Percentiles rank a stretch among this genome's conserved stretches.
phyloP scores from a whole-genome alignment of 2,113 vertebrate genomes.

The Limnothrissa miodon region DNA sequence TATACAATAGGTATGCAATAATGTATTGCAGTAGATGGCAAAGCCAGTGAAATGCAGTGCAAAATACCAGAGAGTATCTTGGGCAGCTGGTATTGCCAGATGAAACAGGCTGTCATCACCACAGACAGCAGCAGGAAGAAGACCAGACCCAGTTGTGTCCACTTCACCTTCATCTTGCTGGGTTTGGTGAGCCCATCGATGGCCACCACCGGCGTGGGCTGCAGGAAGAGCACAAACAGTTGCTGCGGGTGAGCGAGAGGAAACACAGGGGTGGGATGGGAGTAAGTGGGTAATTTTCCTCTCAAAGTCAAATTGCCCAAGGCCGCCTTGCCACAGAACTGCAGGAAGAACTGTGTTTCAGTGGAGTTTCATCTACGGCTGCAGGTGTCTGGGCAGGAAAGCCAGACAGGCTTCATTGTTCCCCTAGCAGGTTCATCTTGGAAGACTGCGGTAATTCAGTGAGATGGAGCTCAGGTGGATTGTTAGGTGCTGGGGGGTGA shows the following conservation, averaged over 20 bases:
- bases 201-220: slow-evolving; percentile 52
- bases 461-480: not conserved
- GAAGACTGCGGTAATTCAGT: not conserved
- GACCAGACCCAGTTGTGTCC: slow-evolving; percentile 57
- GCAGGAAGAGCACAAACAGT: not conserved
- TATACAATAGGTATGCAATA: not conserved
- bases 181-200: slow-evolving; percentile 55
- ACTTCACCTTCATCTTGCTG: slow-evolving; percentile 62
- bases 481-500: not conserved
- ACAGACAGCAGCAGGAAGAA: slow-evolving; percentile 71
- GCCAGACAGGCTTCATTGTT: not conserved
- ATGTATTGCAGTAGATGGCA: not conserved
- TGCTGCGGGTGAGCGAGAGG: not conserved
- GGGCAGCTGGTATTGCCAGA: slow-evolving; percentile 82
- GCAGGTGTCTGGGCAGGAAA: not conserved
- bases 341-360: not conserved
- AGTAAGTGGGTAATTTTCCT: not conserved
- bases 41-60: too few species aligned
- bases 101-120: slow-evolving; percentile 78
- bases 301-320: not conserved
- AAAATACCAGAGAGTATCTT: slow-evolving; percentile 70
- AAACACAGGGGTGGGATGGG: not conserved
- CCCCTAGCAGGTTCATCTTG: not conserved
- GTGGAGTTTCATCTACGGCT: not conserved
- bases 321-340: not conserved